Evolutionary conservation across 2,888 invertebrate genomes (phyloP).

Genomic region (Didymodactylos carnosus): DNA sequence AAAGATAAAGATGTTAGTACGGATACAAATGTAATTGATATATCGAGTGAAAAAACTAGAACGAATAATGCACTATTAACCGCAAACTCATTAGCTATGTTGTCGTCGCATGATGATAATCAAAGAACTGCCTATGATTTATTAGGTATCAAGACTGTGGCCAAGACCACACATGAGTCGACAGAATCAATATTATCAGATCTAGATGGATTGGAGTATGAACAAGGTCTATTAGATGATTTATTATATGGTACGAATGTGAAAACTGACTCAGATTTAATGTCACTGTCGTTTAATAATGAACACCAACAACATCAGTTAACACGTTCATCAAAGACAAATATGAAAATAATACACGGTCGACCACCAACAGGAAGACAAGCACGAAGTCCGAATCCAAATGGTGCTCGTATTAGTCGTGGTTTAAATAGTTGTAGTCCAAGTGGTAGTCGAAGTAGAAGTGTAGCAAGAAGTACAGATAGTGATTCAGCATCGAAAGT

Average conservation of each 20-base stretch:
- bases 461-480: not conserved
- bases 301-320: too few relatives aligned
- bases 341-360: too few relatives aligned
- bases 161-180: too few relatives aligned
- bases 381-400: not conserved
- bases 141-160: not conserved
- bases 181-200: not conserved
- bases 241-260: not conserved
- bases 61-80: not conserved
- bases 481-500: slow-evolving; percentile 21
- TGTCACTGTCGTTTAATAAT: too few relatives aligned
- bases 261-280: too few relatives aligned
- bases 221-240: not conserved
- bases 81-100: too few relatives aligned
- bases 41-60: not conserved
- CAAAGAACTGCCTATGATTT: not conserved
- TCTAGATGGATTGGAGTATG: not conserved
- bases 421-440: not conserved
- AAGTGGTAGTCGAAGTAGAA: not conserved
- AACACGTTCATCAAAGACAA: too few relatives aligned
- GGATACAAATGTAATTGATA: not conserved
- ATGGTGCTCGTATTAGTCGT: not conserved
- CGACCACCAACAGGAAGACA: not conserved
- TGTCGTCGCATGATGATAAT: too few relatives aligned
- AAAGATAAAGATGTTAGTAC: not conserved